Evolutionary conservation across 2,113 vertebrate species (phyloP), one percentile per base, ranked within the genome.

Genomic region (Illadopsis cleaveri): DNA sequence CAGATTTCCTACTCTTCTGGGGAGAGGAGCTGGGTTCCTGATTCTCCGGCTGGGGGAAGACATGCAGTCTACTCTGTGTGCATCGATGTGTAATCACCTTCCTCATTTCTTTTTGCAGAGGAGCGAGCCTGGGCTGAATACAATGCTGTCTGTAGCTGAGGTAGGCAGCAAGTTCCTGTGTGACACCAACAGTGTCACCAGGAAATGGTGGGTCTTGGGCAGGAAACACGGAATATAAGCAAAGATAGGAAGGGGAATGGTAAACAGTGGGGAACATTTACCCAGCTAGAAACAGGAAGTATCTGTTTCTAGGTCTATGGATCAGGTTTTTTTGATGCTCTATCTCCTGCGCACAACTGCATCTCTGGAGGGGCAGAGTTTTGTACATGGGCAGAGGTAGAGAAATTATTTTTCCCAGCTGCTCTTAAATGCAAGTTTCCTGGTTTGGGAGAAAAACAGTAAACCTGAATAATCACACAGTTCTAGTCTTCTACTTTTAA

Each of bases 51-150:
- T 78, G 33, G 35, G 38, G 37, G 77, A 50, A 75, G 19, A 20
- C 1, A 4, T 14, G 19, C 5, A 7, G 27, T 19, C 35, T 65
- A 37, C 23, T 17, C 50, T 33, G 17, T 44, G 21, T 69, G 33
- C 28, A 5, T 38, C 28, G 27, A 6, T 8, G 19, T 60, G 38
- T 85, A 72, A 94, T 6, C 0, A 3, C 12, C 10, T 90, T 53
- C 24, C 27, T 92, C 15, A 4, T 69, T 93, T 93, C 37, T 21
- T 78, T 88, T 84, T 82, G 76, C 92, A 97, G 96, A 97, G 60
- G 96, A 97, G 76, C 38, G 1, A 86, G 96, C 93, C 77, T 64
- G 93, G 76, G 76, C 80, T 75, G 92, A 86, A 56, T 97, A 97
- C 53, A 48, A 18, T 5, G 76, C 95, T 65, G 86, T 28, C 60